These are phyloP conservation scores for Trichomalopsis sarcophagae DNA, from an alignment of 1,140 invertebrate genomes.

Conservation along the genomic window DNA sequence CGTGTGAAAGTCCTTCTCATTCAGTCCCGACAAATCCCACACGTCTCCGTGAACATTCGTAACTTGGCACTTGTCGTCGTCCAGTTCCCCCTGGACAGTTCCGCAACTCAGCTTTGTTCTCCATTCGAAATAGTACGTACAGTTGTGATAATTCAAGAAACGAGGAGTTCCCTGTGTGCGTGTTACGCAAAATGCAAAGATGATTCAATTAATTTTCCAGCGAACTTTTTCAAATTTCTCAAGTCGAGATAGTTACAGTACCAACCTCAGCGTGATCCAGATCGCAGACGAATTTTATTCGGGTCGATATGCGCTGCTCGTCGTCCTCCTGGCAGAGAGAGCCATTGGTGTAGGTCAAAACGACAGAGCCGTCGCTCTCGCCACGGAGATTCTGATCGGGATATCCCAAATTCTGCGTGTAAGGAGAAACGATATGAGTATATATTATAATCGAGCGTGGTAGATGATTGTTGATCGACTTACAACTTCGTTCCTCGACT, in stretches of 20 bases:
- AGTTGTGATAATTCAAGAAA: neutral
- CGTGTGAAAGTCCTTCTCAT: neutral
- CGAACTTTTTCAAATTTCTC: neutral
- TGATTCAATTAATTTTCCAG: neutral
- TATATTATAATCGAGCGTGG: neutral
- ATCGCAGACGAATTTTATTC: neutral
- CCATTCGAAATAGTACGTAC: constrained; percentile 13
- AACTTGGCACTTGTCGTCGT: neutral
- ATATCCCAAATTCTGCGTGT: neutral
- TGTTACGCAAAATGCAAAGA: neutral
- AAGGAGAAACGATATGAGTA: neutral
- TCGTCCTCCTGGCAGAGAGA: neutral
- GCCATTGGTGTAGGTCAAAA: constrained; percentile 6
- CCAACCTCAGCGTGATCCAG: neutral
- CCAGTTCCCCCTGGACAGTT: neutral
- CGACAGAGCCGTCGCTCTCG: neutral
- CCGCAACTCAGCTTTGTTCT: constrained; percentile 1
- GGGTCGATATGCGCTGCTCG: neutral
- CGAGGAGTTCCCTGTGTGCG: neutral
- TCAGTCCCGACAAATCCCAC: neutral
- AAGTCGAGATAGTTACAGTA: neutral
- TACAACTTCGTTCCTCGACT: neutral
- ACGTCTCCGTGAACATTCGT: neutral
- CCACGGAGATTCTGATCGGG: neutral
- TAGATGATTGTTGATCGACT: neutral